Evolutionary conservation across 2,113 vertebrate species (phyloP), one percentile per base, ranked within the genome.

Genomic region (Brachyistius frenatus): DNA sequence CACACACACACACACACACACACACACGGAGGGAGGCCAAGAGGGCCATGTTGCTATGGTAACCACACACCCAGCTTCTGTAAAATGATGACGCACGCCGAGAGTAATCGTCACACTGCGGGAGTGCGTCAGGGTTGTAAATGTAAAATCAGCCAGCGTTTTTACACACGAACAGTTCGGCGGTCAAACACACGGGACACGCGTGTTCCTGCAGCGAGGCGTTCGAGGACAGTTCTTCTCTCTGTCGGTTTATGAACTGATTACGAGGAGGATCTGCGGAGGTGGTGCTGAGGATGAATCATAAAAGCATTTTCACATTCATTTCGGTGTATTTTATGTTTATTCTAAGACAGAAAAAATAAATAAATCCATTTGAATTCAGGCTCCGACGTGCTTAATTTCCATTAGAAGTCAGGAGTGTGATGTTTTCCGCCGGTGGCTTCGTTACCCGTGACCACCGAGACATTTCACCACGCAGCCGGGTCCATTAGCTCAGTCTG

Each of bases 401-500:
- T 15, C 32, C 1, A 13, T 13, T 16, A 33, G 7, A 56, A 63
- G 49, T 8, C 13, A 31, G 44, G 44, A 32, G n/a, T 30, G n/a
- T 7, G 67, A 74, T 3, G 1, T n/a, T 57, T 70, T 62, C 23
- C 36, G 4, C 37, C 63, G 67, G 0, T 36, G 55, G 74, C 31
- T 39, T 57, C 36, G 3, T 70, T 63, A n/a, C 50, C 53, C 64
- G 2, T 54, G 55, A 73, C 76, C 69, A 84, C 76, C 54, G 75
- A 80, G 80, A 77, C 52, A 78, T 72, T 69, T 73, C 36, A 78
- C 44, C 75, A 23, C 75, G 52, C 55, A 75, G 69, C 56, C 32
- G 16, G 52, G 80, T 73, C 69, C 80, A 82, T 86, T 80, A 88
- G 78, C 79, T 64, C 61, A 30, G 37, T 66, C 57, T 76, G 85